Evolutionary conservation across 2,888 invertebrate species (phyloP).

Genomic region (Liodrosophila aerea): DNA sequence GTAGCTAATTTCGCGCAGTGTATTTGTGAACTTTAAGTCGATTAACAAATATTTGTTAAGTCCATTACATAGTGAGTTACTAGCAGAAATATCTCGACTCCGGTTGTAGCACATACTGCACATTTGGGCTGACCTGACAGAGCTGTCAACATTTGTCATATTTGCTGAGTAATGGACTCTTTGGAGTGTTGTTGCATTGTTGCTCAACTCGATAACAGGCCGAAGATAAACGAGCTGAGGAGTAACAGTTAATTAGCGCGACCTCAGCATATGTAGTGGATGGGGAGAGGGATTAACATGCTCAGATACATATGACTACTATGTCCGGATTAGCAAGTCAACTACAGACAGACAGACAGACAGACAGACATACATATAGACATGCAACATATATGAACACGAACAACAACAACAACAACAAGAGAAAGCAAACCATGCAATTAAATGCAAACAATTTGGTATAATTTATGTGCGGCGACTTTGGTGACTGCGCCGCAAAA

Average conservation of each 20-base stretch:
- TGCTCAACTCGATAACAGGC: conserved; percentile 41
- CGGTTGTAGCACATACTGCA: neutral
- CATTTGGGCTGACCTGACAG: conserved; percentile 21
- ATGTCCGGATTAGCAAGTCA: conserved; percentile 14
- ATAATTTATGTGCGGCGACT: conserved; percentile 71
- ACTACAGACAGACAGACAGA: conserved; percentile 8
- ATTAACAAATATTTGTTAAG: neutral
- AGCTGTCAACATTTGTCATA: conserved; percentile 54
- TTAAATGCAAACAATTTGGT: conserved; percentile 75
- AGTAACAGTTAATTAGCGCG: conserved; percentile 70
- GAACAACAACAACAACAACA: conserved; percentile 22
- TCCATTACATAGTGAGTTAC: neutral
- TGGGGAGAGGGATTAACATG: neutral
- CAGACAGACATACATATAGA: conserved; percentile 10
- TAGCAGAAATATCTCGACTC: neutral
- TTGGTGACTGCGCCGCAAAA: conserved; percentile 41
- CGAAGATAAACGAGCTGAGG: conserved; percentile 59
- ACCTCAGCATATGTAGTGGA: conserved; percentile 51
- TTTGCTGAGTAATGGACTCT: conserved; percentile 35
- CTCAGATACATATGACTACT: conserved; percentile 12
- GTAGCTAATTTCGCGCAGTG: too few species aligned
- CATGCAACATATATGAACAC: conserved; percentile 45
- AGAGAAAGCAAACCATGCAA: conserved; percentile 52
- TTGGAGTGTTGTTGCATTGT: conserved; percentile 9
- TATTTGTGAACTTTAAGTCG: too few species aligned